Evolutionary conservation across 2,113 vertebrate species (phyloP).

Genomic region (Anarhynchus alexandrinus): DNA sequence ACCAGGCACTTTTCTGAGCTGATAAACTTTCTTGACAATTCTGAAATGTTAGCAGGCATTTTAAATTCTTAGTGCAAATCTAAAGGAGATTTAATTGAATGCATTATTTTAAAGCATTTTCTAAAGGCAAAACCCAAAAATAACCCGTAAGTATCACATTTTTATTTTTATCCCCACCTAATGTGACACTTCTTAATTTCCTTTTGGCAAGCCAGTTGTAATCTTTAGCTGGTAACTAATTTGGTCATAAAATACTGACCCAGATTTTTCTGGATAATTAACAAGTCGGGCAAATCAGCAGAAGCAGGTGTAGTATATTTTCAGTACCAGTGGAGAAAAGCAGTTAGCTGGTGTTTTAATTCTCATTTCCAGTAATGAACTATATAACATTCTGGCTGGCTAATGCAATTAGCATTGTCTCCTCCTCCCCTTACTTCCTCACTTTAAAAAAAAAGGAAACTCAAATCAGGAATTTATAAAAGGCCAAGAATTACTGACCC

Average conservation of each 20-base stretch:
- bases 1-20: not conserved
- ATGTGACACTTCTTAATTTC: conserved; percentile 18
- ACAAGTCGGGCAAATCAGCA: conserved; percentile 41
- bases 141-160: not conserved
- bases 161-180: conserved; percentile 5
- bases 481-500: conserved; percentile 1
- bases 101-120: not conserved
- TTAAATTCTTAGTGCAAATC: not conserved
- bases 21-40: not conserved
- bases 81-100: not conserved
- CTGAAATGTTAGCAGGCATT: not conserved
- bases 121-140: not conserved
- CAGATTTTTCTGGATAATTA: conserved; percentile 64
- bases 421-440: not conserved
- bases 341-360: conserved; percentile 51
- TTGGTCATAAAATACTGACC: conserved; percentile 53
- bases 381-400: conserved; percentile 22
- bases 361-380: conserved; percentile 47
- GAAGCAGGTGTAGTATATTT: conserved; percentile 55
- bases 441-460: not conserved
- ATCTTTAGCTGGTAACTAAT: conserved; percentile 40
- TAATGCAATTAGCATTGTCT: conserved; percentile 50
- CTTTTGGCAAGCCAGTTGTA: conserved; percentile 40
- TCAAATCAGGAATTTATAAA: not conserved
- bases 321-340: conserved; percentile 43